Base-by-base conservation (phyloP, 1,140 invertebrate genomes). In the Trachymyrmex septentrionalis region DNA sequence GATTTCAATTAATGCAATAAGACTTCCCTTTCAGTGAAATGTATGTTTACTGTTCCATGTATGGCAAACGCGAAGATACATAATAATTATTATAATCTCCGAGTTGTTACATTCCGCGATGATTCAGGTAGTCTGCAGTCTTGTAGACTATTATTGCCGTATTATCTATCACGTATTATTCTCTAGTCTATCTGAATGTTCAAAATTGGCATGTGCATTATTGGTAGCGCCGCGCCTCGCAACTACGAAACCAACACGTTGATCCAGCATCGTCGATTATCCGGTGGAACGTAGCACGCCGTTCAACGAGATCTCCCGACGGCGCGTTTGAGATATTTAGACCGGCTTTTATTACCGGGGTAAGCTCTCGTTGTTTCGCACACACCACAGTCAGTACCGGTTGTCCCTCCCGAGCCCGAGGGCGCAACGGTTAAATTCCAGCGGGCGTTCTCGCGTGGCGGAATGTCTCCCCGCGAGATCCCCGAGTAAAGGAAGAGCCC, bases 401-500 rank as follows among this genome's bases (percentile, higher is more conserved):
- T 69, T 67, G 85, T 86, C 64, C 76, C 77, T 86, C 76, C 76
- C 24, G 85, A 67, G 85, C 75, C 63, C 64, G 75, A 50, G 77
- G 85, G 63, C 85, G 77, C 75, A 86, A 81, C 63, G 77, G 85
- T 80, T 66, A 81, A 86, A 86, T 86, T 86, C 85, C 85, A 86
- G 76, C 85, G 50, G 75, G 55, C 84, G 84, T 86, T 86, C 84
- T 86, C 84, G 75, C 84, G 75, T 86, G 84, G 84, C 76, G 85
- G 85, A 86, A 86, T 86, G 77, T 86, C 85, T 86, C 53, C 76
- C 85, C 61, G 84, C 63, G 75, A 80, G 61, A 81, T 86, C n/a
- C 64, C 30, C 85, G 24, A 86, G 75, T 53, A 50, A 34, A 85
- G 50, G 85, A 69, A 80, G 61, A 78, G 50, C 75, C 2, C 5